These are phyloP conservation scores for Sebastes vulpes DNA, from an alignment of 2,797 vertebrate genomes.

Conservation along the genomic window DNA sequence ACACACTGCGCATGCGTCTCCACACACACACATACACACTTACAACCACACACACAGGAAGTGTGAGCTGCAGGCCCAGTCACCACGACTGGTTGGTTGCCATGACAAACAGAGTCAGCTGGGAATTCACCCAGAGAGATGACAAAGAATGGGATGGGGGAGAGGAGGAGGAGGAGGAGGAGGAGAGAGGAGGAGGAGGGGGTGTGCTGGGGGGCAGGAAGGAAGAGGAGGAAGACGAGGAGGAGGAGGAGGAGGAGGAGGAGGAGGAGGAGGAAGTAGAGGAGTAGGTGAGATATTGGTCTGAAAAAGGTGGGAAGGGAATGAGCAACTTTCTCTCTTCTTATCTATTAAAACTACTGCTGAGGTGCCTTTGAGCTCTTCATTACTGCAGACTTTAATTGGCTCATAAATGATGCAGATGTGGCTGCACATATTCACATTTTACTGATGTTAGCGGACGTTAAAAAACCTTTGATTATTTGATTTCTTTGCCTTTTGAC, in stretches of 20 bases:
- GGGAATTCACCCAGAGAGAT: constrained; percentile 88
- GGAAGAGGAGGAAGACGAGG: constrained; percentile 4
- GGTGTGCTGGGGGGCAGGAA: constrained; percentile 20
- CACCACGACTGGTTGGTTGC: constrained; percentile 86
- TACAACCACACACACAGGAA: constrained; percentile 78
- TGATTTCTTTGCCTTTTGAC: not conserved
- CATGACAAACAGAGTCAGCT: constrained; percentile 89
- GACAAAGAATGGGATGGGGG: constrained; percentile 76
- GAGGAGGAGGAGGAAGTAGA: constrained; percentile 41
- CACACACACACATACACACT: constrained; percentile 56
- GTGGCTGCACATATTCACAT: not conserved
- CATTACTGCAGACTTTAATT: not conserved
- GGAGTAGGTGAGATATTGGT: constrained; percentile 40
- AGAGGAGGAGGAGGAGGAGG: not conserved
- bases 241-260: constrained; percentile 27
- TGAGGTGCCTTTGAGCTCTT: not conserved
- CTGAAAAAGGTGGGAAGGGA: constrained; percentile 13
- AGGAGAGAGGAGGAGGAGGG: not conserved
- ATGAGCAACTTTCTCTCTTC: not conserved
- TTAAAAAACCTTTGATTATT: not conserved
- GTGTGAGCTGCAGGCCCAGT: constrained; percentile 84
- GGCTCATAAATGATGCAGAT: not conserved
- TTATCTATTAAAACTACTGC: not conserved
- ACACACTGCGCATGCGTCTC: constrained; percentile 5
- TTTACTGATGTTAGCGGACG: not conserved